Evolutionary conservation across 2,113 vertebrate genomes (phyloP), one percentile per base, ranked within the genome.

Genomic region (Pachycephala philippinensis): DNA sequence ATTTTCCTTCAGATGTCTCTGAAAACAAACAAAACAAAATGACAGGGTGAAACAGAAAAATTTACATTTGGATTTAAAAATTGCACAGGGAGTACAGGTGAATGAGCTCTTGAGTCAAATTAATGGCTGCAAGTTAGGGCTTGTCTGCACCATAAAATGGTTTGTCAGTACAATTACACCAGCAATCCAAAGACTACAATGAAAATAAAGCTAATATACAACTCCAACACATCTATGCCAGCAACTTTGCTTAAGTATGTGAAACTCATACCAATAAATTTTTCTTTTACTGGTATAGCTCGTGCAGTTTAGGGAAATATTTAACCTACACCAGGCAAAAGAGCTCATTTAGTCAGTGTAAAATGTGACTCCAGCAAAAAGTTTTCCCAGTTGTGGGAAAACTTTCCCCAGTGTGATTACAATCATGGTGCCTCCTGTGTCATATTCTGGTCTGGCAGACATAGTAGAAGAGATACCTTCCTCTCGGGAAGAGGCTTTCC

Each of bases 1-100:
- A 71, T 94, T 96, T 93, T 92, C 49, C 94, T 97, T 97, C 94
- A 94, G 72, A 90, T 70, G 77, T 95, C 96, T 96, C 97, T 98
- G 71, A 72, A 97, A 97, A 79, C 57, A 92, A 97, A 95, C 37
- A 86, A 96, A 93, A 63, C 52, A 91, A 75, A 89, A 77, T 20
- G 50, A 87, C 45, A 87, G 28, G 9, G 30, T 94, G 50, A 95
- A 91, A 83, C 0, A 0, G 45, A 59, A 91, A 83, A 57, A 33
- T 81, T 89, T 75, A 50, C 49, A 69, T 91, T 89, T 65, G 4
- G 10, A 87, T 89, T 79, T 89, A 23, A 76, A 92, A 89, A 91
- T 50, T 82, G 61, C 40, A 75, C n/a, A 49, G 65, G 24, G 52
- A 84, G 15, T 37, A 56, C 40, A 91, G 31, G 57, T 71, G 89